Evolutionary conservation across 2,797 vertebrate genomes (phyloP), one percentile per base, ranked within the genome.

Genomic region (Sphenopsis melanotis): DNA sequence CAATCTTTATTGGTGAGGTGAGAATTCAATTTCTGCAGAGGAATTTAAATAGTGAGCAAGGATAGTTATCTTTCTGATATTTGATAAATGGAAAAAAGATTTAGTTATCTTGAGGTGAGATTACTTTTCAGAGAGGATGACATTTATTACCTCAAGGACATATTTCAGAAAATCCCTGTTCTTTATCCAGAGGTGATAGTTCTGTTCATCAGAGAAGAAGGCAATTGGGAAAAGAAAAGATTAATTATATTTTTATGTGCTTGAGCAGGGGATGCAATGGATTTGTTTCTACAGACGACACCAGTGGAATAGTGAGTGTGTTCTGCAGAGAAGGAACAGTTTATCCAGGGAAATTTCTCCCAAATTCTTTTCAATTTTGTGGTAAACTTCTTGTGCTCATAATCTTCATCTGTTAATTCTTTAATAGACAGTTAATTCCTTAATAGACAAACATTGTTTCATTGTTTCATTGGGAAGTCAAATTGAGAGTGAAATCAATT

Each of bases 81-180:
- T 94, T 97, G 94, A 95, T 97, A 95, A 95, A 95, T 93, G 92
- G 71, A 90, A 89, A 92, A 96, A 95, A 95, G 78, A 93, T 93
- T 96, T 89, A 77, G 94, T 95, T 96, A 93, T 94, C 90, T 95
- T 84, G 90, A 92, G 83, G 89, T 94, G 76, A 97, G 94, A 97
- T 97, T 97, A 91, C 90, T 91, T 97, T 95, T 94, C 92, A 87
- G 87, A 87, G 71, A 92, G 41, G 79, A 93, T 96, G 93, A 91
- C 93, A 94, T 96, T 95, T 96, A 92, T 97, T 96, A 93, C 77
- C 68, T 89, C 87, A 94, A 97, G 92, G 85, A 95, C 80, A 41
- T 74, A 83, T 94, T 96, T 97, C 93, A 94, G 81, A 93, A 96
- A 93, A 96, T 90, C 87, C 23, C 30, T 88, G 34, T 95, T 52